A percentile compares a stretch with the other conserved stretches of the same genome.
phyloP scores from a whole-genome alignment of 2,797 vertebrate genomes.

The Typhlichthys subterraneus region DNA sequence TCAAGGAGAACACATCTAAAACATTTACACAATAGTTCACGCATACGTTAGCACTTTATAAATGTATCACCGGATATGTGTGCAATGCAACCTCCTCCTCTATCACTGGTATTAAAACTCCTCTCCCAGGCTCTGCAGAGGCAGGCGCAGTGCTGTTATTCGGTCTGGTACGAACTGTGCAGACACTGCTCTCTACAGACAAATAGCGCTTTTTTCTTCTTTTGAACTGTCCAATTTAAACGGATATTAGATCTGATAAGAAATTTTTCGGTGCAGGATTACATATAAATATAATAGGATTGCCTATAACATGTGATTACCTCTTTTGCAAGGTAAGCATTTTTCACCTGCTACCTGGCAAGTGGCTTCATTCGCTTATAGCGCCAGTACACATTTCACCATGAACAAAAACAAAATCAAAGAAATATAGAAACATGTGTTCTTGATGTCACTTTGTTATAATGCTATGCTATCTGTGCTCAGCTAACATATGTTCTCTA shows the following conservation, averaged over 20 bases:
- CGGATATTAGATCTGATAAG: conserved; percentile 41
- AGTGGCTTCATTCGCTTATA: background rate
- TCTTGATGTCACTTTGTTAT: background rate
- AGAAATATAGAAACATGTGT: background rate
- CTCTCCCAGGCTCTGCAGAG: conserved; percentile 65
- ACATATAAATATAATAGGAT: conserved; percentile 30
- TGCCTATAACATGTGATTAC: conserved; percentile 55
- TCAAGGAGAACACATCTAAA: conserved; percentile 14
- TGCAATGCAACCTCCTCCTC: conserved; percentile 47
- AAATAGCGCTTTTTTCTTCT: conserved; percentile 32
- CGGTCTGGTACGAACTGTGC: conserved; percentile 50
- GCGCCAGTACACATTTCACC: no score
- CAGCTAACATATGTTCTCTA: no score
- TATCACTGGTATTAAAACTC: conserved; percentile 35
- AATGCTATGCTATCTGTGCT: no score
- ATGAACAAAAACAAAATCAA: no score
- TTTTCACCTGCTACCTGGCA: conserved; percentile 32
- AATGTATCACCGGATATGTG: conserved; percentile 28
- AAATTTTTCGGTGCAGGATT: conserved; percentile 36
- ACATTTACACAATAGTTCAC: conserved; percentile 7
- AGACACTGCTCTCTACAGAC: conserved; percentile 46
- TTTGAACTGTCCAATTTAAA: conserved; percentile 36
- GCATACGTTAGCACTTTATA: conserved; percentile 10
- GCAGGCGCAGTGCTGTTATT: conserved; percentile 70
- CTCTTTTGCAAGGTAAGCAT: conserved; percentile 61